Base-by-base conservation (phyloP, 1,140 invertebrate genomes). In the Acromyrmex echinatior region DNA sequence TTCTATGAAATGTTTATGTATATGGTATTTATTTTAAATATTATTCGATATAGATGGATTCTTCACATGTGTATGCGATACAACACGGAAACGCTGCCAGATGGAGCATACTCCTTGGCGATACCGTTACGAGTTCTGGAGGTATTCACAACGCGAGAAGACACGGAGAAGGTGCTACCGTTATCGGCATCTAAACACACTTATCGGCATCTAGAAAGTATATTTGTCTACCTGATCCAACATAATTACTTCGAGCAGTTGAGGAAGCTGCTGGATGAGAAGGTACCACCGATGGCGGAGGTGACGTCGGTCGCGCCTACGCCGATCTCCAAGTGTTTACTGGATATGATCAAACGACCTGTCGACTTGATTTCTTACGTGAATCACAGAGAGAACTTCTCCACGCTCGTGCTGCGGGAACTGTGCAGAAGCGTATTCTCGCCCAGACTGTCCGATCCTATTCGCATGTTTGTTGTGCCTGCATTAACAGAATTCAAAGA, bases 51-150 rank as follows among this genome's bases (percentile, higher is more conserved):
- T 88, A 93, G 93, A 58, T 95, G 95, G 87, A 92, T 93, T 10
- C 88, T 95, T 60, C 93, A 90, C 70, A 88, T 95, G 49, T 94
- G 92, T 58, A 93, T 95, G 87, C 86, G 91, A 78, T 93, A 94
- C 53, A 93, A 94, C 77, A 91, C 96, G 21, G 88, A 94, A 88
- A 89, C 91, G n/a, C 91, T 91, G 10, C 66, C 87, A 14, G 89
- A 93, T 63, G 91, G 92, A 31, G 66, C 88, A 18, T 93, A 96
- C 62, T 96, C 97, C 4, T 95, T 98, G 91, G 97, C 97, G n/a
- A 97, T 98, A 81, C 97, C 97, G 1, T 95, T 98, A 56, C 95
- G 98, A 91, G 97, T 98, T 93, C 92, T 98, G 91, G 98, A 98
- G 94, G 96, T 97, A n/a, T 98, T 98, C 87, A 98, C 97, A 53